Percentiles rank a stretch among this genome's conserved stretches.
phyloP scores from a whole-genome alignment of 2,797 vertebrate species.

The Paguma larvata region DNA sequence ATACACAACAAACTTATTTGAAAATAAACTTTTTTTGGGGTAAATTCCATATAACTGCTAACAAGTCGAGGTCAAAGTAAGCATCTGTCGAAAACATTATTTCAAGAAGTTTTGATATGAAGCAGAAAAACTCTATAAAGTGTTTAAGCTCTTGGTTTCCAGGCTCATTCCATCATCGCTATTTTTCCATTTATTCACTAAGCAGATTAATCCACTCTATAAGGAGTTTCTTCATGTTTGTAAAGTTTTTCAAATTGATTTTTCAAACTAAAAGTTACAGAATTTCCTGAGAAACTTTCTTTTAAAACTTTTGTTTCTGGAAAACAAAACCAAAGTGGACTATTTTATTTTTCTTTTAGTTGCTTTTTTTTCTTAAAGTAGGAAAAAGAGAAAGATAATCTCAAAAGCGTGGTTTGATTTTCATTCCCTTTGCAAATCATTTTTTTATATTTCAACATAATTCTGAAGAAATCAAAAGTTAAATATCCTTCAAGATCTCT shows the following conservation, averaged over 20 bases:
- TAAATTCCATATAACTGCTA: constrained; percentile 64
- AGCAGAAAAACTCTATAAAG: constrained; percentile 48
- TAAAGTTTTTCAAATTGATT: constrained; percentile 31
- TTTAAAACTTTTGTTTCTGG: not conserved
- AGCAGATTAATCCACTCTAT: constrained; percentile 45
- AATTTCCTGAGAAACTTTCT: constrained; percentile 36
- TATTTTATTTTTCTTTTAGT: not conserved
- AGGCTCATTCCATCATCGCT: not conserved
- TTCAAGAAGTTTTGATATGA: constrained; percentile 61
- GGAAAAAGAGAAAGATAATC: constrained; percentile 34
- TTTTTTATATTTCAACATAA: not conserved
- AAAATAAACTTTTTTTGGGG: constrained; percentile 27
- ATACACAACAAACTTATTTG: constrained; percentile 13
- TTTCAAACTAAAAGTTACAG: constrained; percentile 12
- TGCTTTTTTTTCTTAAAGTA: constrained; percentile 49
- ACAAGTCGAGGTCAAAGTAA: constrained; percentile 67
- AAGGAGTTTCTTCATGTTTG: constrained; percentile 39
- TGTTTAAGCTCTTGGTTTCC: constrained; percentile 51
- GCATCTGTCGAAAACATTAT: constrained; percentile 64
- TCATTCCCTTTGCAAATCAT: constrained; percentile 36
- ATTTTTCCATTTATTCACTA: constrained; percentile 33
- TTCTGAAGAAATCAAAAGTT: not conserved
- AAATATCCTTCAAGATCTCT: not conserved
- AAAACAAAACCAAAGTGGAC: constrained; percentile 32
- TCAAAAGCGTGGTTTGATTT: constrained; percentile 40